Evolutionary conservation across 2,113 vertebrate genomes (phyloP).

Genomic region (Leiothrix lutea): DNA sequence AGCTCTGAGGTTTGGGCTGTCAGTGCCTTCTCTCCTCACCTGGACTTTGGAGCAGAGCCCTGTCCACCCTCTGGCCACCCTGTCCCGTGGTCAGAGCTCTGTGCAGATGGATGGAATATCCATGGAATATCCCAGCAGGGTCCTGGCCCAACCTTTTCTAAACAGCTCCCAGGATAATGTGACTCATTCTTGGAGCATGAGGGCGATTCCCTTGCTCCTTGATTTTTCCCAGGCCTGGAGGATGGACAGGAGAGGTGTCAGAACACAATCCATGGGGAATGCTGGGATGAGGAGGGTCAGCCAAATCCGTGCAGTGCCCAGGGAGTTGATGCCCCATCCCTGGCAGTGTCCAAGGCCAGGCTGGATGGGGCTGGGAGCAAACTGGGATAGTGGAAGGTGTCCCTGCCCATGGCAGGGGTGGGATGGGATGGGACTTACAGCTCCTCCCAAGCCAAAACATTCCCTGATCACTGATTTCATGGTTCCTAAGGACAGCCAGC

Average conservation of each 20-base stretch:
- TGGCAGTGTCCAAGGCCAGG: neutral
- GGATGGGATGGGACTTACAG: too few species aligned
- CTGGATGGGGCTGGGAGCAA: neutral
- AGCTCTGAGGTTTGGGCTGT: neutral
- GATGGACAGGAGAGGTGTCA: neutral
- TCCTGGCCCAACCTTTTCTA: neutral
- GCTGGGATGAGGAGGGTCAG: neutral
- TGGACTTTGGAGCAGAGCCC: fast-evolving
- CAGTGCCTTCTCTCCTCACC: neutral
- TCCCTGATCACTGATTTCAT: neutral
- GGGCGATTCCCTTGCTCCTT: neutral
- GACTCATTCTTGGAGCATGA: neutral
- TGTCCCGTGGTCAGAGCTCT: fast-evolving
- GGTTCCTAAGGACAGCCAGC: neutral
- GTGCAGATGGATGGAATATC: neutral
- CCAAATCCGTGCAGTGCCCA: neutral
- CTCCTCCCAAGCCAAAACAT: neutral
- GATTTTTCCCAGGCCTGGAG: neutral
- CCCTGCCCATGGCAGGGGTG: neutral
- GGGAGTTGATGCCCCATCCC: neutral
- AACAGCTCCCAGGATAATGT: fast-evolving
- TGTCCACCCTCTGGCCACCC: neutral
- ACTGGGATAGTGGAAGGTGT: neutral
- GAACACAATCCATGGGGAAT: fast-evolving
- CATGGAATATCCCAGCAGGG: too few species aligned